Evolutionary conservation across 2,113 vertebrate genomes (phyloP).

Genomic region (Vidua macroura): DNA sequence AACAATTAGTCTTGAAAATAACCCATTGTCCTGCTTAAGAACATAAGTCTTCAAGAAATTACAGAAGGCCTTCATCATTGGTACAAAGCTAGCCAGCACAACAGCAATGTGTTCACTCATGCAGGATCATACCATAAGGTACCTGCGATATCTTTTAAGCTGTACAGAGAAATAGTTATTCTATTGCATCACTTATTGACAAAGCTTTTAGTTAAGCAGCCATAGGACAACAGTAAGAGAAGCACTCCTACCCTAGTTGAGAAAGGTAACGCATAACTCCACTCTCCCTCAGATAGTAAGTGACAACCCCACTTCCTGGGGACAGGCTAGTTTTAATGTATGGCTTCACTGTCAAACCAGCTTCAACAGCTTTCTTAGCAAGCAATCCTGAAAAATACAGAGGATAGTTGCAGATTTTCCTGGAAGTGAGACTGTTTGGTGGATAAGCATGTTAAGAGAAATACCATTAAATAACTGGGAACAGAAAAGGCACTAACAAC

Average conservation of each 20-base stretch:
- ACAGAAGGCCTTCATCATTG: background rate
- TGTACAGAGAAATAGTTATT: background rate
- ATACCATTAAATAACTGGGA: background rate
- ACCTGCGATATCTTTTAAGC: background rate
- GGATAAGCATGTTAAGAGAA: background rate
- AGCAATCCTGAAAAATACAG: conserved; percentile 80
- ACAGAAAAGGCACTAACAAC: background rate
- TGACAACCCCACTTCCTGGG: conserved; percentile 97
- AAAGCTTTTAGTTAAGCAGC: background rate
- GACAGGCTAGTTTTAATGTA: conserved; percentile 98
- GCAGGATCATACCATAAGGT: accelerated
- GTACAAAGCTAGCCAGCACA: background rate
- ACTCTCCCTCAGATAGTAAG: conserved; percentile 92
- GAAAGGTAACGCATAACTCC: conserved; percentile 91
- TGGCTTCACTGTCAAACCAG: conserved; percentile 88
- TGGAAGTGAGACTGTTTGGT: background rate
- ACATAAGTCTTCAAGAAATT: background rate
- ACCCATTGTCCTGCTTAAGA: background rate
- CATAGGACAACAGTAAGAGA: background rate
- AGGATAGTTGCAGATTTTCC: background rate
- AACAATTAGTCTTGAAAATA: background rate
- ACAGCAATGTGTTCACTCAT: background rate
- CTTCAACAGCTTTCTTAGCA: conserved; percentile 90
- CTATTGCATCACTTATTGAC: background rate
- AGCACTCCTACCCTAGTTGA: conserved; percentile 79